Conservation (phyloP, 2,888 invertebrate genomes). For the Trichogramma evanescens region DNA sequence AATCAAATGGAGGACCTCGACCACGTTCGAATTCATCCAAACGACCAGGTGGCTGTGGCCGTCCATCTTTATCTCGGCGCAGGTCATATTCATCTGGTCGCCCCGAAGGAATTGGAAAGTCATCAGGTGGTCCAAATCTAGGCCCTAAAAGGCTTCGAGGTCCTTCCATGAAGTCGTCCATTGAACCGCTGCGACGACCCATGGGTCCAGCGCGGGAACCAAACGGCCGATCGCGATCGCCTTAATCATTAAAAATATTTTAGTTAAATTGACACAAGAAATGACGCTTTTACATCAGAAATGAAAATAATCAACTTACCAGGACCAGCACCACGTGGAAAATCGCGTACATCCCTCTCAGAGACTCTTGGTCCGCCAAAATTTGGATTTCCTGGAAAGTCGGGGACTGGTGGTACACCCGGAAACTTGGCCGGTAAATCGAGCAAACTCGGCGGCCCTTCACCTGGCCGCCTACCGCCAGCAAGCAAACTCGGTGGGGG, state of each 20-base stretch:
- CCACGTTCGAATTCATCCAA: constrained; percentile 39
- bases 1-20: constrained; percentile 37
- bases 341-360: constrained; percentile 34
- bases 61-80: constrained; percentile 15
- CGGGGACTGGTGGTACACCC: constrained; percentile 27
- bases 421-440: constrained; percentile 37
- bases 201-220: constrained; percentile 3
- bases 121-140: constrained; percentile 17
- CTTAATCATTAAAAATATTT: too few species aligned
- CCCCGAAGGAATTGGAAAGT: constrained; percentile 23
- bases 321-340: constrained; percentile 20
- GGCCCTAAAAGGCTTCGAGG: constrained; percentile 16
- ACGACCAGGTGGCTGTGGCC: constrained; percentile 14
- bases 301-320: background rate
- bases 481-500: constrained; percentile 4
- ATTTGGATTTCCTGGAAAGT: constrained; percentile 21
- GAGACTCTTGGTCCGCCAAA: constrained; percentile 18
- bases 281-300: too few species aligned
- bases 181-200: background rate
- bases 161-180: constrained; percentile 18
- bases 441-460: constrained; percentile 43
- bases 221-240: background rate
- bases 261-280: background rate
- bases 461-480: constrained; percentile 28
- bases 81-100: constrained; percentile 6